These are phyloP conservation scores for Gymnothorax javanicus DNA, from an alignment of 2,797 vertebrate genomes.

Conservation along the genomic window DNA sequence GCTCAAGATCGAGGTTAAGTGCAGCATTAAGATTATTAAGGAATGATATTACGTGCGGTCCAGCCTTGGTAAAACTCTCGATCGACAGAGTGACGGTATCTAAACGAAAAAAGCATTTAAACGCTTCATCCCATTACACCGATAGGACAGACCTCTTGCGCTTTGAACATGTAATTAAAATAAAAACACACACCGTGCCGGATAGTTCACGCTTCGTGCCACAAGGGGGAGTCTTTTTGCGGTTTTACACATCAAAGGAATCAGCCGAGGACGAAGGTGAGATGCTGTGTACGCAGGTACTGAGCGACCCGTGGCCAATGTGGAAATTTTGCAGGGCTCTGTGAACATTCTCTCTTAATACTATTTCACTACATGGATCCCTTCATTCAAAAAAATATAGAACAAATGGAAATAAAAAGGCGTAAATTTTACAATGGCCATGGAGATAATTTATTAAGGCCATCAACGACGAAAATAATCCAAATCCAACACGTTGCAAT, in stretches of 20 bases:
- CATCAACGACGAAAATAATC: neutral
- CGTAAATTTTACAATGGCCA: neutral
- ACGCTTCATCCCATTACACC: slow-evolving; percentile 58
- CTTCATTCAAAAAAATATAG: neutral
- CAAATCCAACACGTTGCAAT: neutral
- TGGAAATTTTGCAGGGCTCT: neutral
- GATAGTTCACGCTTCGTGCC: slow-evolving; percentile 47
- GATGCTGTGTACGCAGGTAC: slow-evolving; percentile 5
- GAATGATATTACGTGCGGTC: neutral
- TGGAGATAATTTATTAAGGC: neutral
- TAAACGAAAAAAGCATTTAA: slow-evolving; percentile 59
- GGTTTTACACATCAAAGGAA: slow-evolving; percentile 26
- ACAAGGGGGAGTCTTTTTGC: slow-evolving; percentile 69
- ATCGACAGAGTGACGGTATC: neutral
- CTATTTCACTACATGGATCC: neutral
- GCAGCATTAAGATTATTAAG: no score
- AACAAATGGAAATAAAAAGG: neutral
- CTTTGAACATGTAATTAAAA: slow-evolving; percentile 78
- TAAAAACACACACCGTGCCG: slow-evolving; percentile 59
- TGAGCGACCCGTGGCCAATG: neutral
- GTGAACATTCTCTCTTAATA: neutral
- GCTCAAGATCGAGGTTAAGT: no score
- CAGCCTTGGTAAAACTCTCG: no score
- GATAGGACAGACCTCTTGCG: slow-evolving; percentile 50
- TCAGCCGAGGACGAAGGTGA: neutral